Evolutionary conservation across 2,888 invertebrate genomes (phyloP).

Genomic region (Dicranocentrus wangi): DNA sequence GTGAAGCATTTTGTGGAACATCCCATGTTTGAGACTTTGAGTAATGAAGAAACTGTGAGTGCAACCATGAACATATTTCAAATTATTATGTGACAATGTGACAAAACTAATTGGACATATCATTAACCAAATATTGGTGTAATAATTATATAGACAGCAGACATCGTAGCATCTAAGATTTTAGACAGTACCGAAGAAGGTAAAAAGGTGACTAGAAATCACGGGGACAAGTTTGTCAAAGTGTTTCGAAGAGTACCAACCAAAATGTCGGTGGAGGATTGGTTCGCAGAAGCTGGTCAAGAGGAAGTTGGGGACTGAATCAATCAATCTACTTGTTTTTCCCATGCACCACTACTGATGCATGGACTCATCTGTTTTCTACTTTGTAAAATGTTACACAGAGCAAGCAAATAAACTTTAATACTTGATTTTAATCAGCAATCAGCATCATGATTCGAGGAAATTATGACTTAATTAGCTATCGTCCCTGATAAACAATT

Average conservation of each 20-base stretch:
- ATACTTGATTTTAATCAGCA: too few relatives aligned
- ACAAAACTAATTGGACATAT: too few relatives aligned
- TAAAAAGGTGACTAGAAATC: conserved; percentile 95
- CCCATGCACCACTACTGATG: too few relatives aligned
- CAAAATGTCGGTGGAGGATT: conserved; percentile 33
- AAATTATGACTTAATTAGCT: too few relatives aligned
- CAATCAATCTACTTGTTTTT: too few relatives aligned
- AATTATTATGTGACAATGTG: neutral
- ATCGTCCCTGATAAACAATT: too few relatives aligned
- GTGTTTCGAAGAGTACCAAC: conserved; percentile 83
- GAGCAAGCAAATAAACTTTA: too few relatives aligned
- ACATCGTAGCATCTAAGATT: conserved; percentile 91
- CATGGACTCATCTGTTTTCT: too few relatives aligned
- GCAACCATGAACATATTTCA: neutral
- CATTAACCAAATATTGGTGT: too few relatives aligned
- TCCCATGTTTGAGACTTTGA: conserved; percentile 87
- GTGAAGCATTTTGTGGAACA: conserved; percentile 91
- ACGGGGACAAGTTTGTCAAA: conserved; percentile 93
- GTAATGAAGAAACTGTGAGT: conserved; percentile 85
- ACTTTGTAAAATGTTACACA: too few relatives aligned
- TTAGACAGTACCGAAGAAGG: conserved; percentile 97
- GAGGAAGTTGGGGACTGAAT: neutral
- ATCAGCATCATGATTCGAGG: too few relatives aligned
- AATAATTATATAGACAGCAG: conserved; percentile 85
- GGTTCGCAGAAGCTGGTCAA: conserved; percentile 22